phyloP scores from a whole-genome alignment of 2,797 vertebrate genomes.

The Sebastes goodei region DNA sequence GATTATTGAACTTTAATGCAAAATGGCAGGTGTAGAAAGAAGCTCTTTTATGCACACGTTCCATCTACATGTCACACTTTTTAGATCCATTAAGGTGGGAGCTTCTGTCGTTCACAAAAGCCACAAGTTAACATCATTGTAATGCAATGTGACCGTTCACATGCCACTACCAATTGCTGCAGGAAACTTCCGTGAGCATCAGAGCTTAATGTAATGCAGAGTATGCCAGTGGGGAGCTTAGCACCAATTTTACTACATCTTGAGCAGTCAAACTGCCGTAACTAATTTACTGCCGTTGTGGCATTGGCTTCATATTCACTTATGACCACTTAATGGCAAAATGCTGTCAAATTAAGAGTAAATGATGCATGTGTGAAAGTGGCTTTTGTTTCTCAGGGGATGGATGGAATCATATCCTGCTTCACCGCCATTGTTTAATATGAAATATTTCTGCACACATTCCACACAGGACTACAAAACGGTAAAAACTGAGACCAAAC shows the following conservation, averaged over 20 bases:
- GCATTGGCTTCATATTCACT: constrained; percentile 2
- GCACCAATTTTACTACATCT: constrained; percentile 8
- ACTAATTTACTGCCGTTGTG: constrained; percentile 23
- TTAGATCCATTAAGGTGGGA: background rate
- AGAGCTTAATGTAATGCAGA: background rate
- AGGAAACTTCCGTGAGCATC: background rate
- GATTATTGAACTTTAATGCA: background rate
- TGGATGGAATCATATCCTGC: background rate
- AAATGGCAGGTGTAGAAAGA: background rate
- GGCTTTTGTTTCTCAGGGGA: background rate
- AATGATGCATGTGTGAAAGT: background rate
- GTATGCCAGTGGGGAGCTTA: background rate
- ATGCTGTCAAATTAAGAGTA: constrained; percentile 16
- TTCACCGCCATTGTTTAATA: background rate
- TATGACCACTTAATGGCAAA: constrained; percentile 1
- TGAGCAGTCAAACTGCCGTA: constrained; percentile 29
- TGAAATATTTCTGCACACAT: background rate
- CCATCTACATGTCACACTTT: background rate
- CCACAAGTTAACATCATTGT: background rate
- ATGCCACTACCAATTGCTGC: background rate
- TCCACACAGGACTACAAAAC: background rate
- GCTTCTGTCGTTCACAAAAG: background rate
- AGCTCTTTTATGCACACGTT: background rate
- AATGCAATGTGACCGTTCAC: background rate
- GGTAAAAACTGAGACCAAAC: background rate